phyloP scores from a whole-genome alignment of 2,888 invertebrate species.

The Masnerella sp. region DNA sequence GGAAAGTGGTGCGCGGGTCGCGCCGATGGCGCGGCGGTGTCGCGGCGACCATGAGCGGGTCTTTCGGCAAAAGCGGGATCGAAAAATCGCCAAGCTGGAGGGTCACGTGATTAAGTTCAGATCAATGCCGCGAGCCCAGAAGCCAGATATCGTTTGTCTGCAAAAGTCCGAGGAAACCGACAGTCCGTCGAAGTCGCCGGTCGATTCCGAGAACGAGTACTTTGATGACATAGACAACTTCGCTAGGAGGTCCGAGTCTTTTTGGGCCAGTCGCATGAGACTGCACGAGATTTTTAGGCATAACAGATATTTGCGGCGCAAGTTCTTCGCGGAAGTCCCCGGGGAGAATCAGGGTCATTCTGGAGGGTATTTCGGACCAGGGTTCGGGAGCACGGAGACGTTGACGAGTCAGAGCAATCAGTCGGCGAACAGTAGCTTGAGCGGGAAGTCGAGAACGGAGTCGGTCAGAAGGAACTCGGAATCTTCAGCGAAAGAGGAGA shows the following conservation, averaged over 20 bases:
- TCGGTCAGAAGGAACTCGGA: slow-evolving; percentile 68
- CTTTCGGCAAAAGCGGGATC: slow-evolving; percentile 39
- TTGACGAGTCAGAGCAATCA: slow-evolving; percentile 75
- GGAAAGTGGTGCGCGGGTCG: slow-evolving; percentile 33
- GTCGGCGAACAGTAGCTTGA: slow-evolving; percentile 71
- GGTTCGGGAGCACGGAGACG: slow-evolving; percentile 75
- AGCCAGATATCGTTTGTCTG: slow-evolving; percentile 66
- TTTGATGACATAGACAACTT: slow-evolving; percentile 63
- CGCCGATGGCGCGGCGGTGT: neutral
- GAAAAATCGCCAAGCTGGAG: slow-evolving; percentile 59
- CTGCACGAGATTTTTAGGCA: slow-evolving; percentile 75
- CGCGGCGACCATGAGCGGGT: slow-evolving; percentile 64
- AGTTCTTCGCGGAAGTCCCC: slow-evolving; percentile 70
- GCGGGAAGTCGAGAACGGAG: slow-evolving; percentile 68
- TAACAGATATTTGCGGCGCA: slow-evolving; percentile 71
- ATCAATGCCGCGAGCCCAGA: slow-evolving; percentile 69
- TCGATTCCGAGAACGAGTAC: slow-evolving; percentile 71
- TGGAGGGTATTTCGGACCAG: slow-evolving; percentile 44
- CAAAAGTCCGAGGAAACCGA: slow-evolving; percentile 33
- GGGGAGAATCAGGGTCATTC: slow-evolving; percentile 17
- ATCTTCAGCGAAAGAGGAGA: neutral
- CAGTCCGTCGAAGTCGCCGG: slow-evolving; percentile 64
- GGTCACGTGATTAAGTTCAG: slow-evolving; percentile 66
- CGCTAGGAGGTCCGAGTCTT: slow-evolving; percentile 53
- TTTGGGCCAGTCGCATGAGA: slow-evolving; percentile 70